Conservation (phyloP, 2,113 vertebrate genomes). For the Leptosomus discolor region DNA sequence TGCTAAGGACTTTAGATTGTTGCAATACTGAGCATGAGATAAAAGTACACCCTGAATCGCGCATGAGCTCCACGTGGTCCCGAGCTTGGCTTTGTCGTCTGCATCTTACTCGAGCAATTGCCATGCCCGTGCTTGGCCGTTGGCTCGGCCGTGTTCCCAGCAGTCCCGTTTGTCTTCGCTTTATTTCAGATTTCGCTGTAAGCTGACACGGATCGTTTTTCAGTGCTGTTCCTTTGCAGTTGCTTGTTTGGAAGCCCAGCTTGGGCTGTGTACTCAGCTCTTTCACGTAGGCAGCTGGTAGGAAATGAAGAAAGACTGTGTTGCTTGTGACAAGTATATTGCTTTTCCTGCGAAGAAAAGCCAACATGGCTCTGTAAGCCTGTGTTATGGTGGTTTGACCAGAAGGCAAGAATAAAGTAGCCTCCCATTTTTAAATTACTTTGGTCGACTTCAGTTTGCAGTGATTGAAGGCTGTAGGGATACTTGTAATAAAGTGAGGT, state of each 20-base stretch:
- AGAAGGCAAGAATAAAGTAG: slow-evolving; percentile 25
- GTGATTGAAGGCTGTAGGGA: slow-evolving; percentile 31
- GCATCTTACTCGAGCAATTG: not conserved
- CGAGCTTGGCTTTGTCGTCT: slow-evolving; percentile 44
- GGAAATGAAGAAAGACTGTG: not conserved
- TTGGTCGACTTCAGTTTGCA: slow-evolving; percentile 6
- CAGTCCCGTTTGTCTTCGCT: not conserved
- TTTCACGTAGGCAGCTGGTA: not conserved
- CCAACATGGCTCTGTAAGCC: not conserved
- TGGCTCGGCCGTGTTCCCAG: not conserved
- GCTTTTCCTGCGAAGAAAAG: not conserved
- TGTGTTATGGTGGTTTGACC: not conserved
- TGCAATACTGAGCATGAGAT: slow-evolving; percentile 54
- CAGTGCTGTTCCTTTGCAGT: not conserved
- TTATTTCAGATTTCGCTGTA: not conserved
- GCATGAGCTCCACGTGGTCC: slow-evolving; percentile 50
- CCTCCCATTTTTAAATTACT: slow-evolving; percentile 29
- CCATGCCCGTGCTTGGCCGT: not conserved
- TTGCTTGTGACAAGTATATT: not conserved
- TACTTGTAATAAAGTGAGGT: not conserved
- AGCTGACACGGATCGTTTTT: not conserved
- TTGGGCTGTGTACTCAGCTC: slow-evolving; percentile 3
- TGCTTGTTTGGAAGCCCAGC: not conserved
- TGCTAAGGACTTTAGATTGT: slow-evolving; percentile 63
- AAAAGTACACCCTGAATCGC: slow-evolving; percentile 11